phyloP scores from a whole-genome alignment of 2,113 vertebrate genomes.

The Nannobrachium achirus region DNA sequence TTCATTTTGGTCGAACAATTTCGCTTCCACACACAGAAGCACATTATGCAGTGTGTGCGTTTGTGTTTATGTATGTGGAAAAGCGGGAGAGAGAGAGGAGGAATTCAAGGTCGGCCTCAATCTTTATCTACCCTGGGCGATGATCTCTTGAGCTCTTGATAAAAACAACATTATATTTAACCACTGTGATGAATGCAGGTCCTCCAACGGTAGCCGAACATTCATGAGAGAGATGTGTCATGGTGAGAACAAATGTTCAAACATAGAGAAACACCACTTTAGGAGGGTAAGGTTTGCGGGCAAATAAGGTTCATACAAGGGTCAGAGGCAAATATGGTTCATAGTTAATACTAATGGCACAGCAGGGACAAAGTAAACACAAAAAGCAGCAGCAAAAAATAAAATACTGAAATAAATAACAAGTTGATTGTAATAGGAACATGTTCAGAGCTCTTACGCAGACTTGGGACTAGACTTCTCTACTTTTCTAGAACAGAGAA shows the following conservation, averaged over 20 bases:
- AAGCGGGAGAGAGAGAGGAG: no score
- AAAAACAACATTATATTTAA: no score
- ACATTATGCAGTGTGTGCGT: no score
- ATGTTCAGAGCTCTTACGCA: conserved; percentile 25
- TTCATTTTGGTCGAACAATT: not conserved
- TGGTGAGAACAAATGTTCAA: not conserved
- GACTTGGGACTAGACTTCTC: conserved; percentile 30
- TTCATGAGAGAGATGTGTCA: no score
- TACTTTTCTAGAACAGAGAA: conserved; percentile 3
- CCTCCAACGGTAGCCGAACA: no score
- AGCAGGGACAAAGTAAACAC: conserved; percentile 10
- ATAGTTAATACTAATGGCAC: conserved; percentile 40
- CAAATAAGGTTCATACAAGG: conserved; percentile 40
- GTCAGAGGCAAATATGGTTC: conserved; percentile 39
- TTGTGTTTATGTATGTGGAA: no score
- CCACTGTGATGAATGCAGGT: no score
- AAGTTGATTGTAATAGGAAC: conserved; percentile 42
- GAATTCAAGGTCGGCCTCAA: no score
- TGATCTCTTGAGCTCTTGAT: no score
- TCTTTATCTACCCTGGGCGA: no score
- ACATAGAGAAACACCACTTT: conserved; percentile 16
- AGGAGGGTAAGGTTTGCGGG: conserved; percentile 12
- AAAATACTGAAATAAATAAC: conserved; percentile 69
- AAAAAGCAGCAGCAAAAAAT: conserved; percentile 26
- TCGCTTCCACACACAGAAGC: no score